phyloP scores from a whole-genome alignment of 2,113 vertebrate species.

The Larimichthys polyactis region DNA sequence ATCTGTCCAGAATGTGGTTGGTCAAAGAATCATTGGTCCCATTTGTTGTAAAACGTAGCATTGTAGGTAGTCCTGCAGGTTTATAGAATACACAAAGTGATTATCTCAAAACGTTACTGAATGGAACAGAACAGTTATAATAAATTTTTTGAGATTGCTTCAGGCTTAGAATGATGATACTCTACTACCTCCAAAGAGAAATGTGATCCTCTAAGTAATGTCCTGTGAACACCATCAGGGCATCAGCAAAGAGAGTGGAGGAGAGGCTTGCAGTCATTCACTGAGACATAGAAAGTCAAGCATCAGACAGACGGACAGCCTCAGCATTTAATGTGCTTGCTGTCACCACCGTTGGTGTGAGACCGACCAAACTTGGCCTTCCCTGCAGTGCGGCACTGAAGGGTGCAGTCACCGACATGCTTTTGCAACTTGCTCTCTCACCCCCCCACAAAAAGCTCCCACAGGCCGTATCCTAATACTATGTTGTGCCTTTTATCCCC shows the following conservation, averaged over 20 bases:
- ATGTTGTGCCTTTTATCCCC: conserved; percentile 53
- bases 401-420: conserved; percentile 66
- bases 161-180: too few species aligned
- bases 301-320: neutral
- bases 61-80: too few species aligned
- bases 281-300: neutral
- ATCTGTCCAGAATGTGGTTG: too few species aligned
- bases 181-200: neutral
- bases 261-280: neutral
- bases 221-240: conserved; percentile 1
- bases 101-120: neutral
- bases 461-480: conserved; percentile 51
- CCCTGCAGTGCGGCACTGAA: conserved; percentile 65
- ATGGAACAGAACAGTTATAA: neutral
- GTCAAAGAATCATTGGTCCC: neutral
- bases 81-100: too few species aligned
- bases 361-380: conserved; percentile 37
- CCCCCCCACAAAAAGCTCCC: conserved; percentile 27
- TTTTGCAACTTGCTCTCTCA: conserved; percentile 28
- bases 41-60: neutral
- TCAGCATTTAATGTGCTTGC: conserved; percentile 38
- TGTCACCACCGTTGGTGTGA: conserved; percentile 55
- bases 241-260: conserved; percentile 3
- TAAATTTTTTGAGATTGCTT: neutral
- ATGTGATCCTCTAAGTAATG: neutral